Base-by-base conservation (phyloP, 2,888 invertebrate species). In the Melanchra persicariae region DNA sequence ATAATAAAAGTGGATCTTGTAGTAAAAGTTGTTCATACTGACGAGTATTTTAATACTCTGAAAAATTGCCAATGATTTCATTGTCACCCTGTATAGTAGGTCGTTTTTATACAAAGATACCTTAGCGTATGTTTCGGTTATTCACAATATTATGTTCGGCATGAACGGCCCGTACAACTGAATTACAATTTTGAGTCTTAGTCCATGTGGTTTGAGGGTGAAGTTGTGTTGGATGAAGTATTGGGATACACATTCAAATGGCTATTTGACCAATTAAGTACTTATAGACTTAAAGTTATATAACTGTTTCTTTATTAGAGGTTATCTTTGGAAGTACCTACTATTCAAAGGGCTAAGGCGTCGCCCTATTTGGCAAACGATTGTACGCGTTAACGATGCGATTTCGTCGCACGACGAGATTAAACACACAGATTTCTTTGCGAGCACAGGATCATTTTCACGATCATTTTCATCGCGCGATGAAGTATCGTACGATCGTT, bases 151-250 rank as follows among this genome's bases (percentile, higher is more conserved):
- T 62, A 49, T 37, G 24, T 52, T 58, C 49, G 45, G 45, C 40
- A 26, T 43, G 61, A 51, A n/a, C n/a, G n/a, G n/a, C 55, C 54
- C 67, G 34, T 54, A 67, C 10, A 65, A 66, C 59, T 62, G n/a
- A 77, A 60, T 73, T 65, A 77, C 67, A 70, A 80, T 43, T 54
- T 57, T 58, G 5, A 64, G 69, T 77, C 84, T 71, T 74, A 84
- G 71, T 71, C 54, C 77, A 84, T 71, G 81, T 67, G 70, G 57
- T 45, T 55, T 26, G 55, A 10, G n/a, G 57, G 10, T 55, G 26
- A 64, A 79, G 60, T 17, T 47, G 17, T n/a, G 1, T 49, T 40
- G 24, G 1, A 34, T 6, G 40, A 61, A 54, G 45, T 24, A 34
- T 34, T 43, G 8, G 9, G 8, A 54, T n/a, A 24, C 40, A 24